Percentiles rank a stretch among this genome's conserved stretches.
Conservation (phyloP, 2,113 vertebrate genomes). For the Passer domesticus region DNA sequence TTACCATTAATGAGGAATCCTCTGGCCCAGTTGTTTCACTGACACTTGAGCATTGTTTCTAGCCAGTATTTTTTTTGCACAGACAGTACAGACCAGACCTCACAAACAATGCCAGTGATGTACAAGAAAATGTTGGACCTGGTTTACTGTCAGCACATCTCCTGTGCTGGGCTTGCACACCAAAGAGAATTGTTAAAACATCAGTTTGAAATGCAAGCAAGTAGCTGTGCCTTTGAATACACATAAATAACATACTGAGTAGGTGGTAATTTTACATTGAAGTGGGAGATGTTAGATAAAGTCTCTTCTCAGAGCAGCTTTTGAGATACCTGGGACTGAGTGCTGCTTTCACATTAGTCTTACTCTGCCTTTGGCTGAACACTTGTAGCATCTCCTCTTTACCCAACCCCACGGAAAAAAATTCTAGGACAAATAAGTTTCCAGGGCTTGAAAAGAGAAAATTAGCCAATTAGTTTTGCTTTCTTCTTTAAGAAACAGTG, state of each 20-base stretch:
- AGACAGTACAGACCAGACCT: background rate
- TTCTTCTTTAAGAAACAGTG: background rate
- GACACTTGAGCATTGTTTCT: background rate
- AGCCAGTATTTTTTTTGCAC: background rate
- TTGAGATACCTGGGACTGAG: background rate
- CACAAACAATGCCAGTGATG: background rate
- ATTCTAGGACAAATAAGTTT: background rate
- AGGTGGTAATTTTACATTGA: background rate
- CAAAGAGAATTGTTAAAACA: background rate
- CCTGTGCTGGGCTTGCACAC: background rate
- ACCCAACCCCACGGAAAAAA: background rate
- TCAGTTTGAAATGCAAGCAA: background rate
- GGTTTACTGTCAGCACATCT: background rate
- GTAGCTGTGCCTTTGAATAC: constrained; percentile 14
- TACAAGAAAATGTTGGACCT: background rate
- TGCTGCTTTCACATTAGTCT: background rate
- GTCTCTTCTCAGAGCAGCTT: background rate
- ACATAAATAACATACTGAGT: background rate
- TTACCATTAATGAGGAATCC: background rate
- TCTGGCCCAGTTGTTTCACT: background rate
- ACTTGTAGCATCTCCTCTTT: background rate
- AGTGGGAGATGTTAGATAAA: constrained; percentile 28
- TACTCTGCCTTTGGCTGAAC: background rate
- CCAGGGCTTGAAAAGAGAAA: background rate
- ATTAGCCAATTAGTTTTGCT: background rate